Conservation (phyloP, 2,797 vertebrate genomes). For the Distichodus sexfasciatus region DNA sequence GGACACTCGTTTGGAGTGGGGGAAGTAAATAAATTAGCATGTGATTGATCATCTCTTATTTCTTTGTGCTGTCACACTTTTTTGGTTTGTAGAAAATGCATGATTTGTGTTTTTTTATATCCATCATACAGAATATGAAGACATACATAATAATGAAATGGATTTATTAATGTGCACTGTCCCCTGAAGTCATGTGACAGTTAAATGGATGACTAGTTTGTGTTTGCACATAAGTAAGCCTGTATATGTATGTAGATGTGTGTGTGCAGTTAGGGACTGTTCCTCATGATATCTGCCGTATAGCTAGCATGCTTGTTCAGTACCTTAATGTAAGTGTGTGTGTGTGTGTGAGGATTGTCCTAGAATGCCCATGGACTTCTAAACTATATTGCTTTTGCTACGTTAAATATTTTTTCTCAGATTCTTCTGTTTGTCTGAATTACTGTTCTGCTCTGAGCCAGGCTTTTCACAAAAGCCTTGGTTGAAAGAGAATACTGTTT, state of each 20-base stretch:
- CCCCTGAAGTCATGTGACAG: conserved; percentile 78
- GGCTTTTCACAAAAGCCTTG: too few relatives aligned
- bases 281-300: too few relatives aligned
- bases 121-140: conserved; percentile 75
- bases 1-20: conserved; percentile 72
- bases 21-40: conserved; percentile 71
- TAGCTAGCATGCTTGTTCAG: too few relatives aligned
- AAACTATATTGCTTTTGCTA: too few relatives aligned
- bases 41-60: conserved; percentile 76
- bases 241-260: neutral
- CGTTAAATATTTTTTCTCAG: too few relatives aligned
- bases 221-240: neutral
- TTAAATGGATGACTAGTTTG: conserved; percentile 74
- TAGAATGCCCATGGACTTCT: too few relatives aligned
- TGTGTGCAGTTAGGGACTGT: neutral
- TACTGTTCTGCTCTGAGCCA: too few relatives aligned
- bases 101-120: conserved; percentile 71
- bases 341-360: neutral
- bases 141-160: conserved; percentile 80
- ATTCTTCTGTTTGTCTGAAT: too few relatives aligned
- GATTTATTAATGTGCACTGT: conserved; percentile 78
- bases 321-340: neutral
- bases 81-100: conserved; percentile 68
- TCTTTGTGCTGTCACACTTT: conserved; percentile 68
- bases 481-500: too few relatives aligned